Conservation (phyloP, 2,888 invertebrate genomes). For the Himalopsyche japonica region DNA sequence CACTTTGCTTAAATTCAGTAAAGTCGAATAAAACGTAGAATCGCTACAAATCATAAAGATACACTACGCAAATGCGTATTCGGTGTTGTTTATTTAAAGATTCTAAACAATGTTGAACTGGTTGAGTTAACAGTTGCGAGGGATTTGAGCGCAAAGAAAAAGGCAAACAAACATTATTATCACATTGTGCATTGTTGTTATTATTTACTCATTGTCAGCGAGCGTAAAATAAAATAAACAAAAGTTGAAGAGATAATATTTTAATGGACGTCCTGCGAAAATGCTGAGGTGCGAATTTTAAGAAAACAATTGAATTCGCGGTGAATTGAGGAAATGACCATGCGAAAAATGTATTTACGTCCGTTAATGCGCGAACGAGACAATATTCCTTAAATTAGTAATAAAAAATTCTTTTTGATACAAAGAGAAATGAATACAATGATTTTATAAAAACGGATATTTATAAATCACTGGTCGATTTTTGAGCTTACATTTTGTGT, state of each 20-base stretch:
- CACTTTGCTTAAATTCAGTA: too few relatives aligned
- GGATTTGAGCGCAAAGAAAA: background rate
- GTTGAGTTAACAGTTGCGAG: background rate
- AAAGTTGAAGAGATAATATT: background rate
- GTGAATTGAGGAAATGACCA: background rate
- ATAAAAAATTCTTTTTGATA: too few relatives aligned
- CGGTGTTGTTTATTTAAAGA: too few relatives aligned
- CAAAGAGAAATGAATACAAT: too few relatives aligned
- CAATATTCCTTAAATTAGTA: too few relatives aligned
- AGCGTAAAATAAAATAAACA: background rate
- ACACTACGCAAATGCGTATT: too few relatives aligned
- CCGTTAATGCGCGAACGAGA: background rate
- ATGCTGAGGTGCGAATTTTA: background rate
- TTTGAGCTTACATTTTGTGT: too few relatives aligned
- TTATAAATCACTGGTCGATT: too few relatives aligned
- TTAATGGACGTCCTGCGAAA: background rate
- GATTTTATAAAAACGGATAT: too few relatives aligned
- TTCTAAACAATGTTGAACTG: background rate
- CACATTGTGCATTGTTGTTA: background rate
- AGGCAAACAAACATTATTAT: background rate
- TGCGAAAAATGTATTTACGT: background rate
- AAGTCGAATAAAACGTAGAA: too few relatives aligned
- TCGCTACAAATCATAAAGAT: too few relatives aligned
- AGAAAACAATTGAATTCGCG: background rate
- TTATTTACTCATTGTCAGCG: background rate